A percentile compares a stretch with the other conserved stretches of the same genome.
phyloP scores from a whole-genome alignment of 2,888 invertebrate genomes.

The Lasioglossum figueresi region DNA sequence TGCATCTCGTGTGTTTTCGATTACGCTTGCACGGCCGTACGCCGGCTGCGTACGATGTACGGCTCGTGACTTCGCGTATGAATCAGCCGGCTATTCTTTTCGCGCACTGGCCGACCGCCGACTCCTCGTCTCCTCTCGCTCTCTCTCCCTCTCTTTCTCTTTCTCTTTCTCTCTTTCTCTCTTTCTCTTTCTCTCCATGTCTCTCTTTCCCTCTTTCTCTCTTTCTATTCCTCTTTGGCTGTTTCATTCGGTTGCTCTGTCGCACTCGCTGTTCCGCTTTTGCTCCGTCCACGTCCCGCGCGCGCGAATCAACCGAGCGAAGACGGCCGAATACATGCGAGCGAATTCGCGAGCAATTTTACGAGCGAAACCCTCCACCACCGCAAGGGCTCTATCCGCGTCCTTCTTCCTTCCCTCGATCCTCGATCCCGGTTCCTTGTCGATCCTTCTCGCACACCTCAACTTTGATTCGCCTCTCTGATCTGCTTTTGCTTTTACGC shows the following conservation, averaged over 20 bases:
- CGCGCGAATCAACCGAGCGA: constrained; percentile 62
- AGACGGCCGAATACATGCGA: constrained; percentile 41
- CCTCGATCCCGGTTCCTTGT: neutral
- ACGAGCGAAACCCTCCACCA: neutral
- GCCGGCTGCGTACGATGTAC: constrained; percentile 62
- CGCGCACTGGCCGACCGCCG: constrained; percentile 64
- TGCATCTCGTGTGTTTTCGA: constrained; percentile 73
- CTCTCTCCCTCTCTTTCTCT: constrained; percentile 20
- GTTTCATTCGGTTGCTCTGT: constrained; percentile 2
- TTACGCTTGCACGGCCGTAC: constrained; percentile 69
- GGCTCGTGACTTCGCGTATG: constrained; percentile 77
- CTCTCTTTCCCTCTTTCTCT: constrained; percentile 15
- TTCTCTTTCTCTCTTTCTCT: constrained; percentile 26
- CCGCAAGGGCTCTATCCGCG: neutral
- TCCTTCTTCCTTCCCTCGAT: neutral
- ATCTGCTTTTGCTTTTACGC: constrained; percentile 4
- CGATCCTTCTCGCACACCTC: neutral
- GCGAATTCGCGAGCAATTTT: constrained; percentile 30
- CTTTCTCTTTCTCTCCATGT: neutral
- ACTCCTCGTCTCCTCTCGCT: constrained; percentile 35
- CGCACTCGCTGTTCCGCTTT: constrained; percentile 35
- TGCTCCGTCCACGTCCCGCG: constrained; percentile 22
- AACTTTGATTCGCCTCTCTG: constrained; percentile 2
- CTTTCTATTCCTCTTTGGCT: neutral
- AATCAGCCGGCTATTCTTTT: constrained; percentile 78